These are phyloP conservation scores for Formica aserva DNA, from an alignment of 2,888 invertebrate genomes.

Conservation along the genomic window DNA sequence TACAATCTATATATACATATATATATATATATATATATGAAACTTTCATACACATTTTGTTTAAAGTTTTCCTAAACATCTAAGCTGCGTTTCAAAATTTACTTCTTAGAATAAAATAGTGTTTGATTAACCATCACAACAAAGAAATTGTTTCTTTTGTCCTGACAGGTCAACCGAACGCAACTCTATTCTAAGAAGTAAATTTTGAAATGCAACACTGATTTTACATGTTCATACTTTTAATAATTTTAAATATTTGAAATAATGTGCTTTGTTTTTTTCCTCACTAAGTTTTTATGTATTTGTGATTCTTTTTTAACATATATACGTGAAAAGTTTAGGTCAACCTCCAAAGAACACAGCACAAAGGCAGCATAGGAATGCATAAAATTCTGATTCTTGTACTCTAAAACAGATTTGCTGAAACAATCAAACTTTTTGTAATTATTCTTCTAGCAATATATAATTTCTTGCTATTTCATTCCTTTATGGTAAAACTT, in stretches of 20 bases:
- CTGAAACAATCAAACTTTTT: conserved; percentile 42
- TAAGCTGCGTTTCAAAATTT: too few relatives aligned
- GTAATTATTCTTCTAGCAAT: conserved; percentile 30
- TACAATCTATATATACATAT: conserved; percentile 55
- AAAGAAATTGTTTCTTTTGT: too few relatives aligned
- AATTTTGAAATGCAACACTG: too few relatives aligned
- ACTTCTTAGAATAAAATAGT: too few relatives aligned
- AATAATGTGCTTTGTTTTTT: background rate
- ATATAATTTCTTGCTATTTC: conserved; percentile 22
- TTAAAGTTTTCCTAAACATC: background rate
- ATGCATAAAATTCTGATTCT: conserved; percentile 75
- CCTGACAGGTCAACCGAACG: too few relatives aligned
- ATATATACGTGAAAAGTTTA: conserved; percentile 54
- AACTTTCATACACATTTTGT: conserved; percentile 10
- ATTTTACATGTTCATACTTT: conserved; percentile 15
- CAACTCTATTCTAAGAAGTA: too few relatives aligned
- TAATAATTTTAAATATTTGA: conserved; percentile 27
- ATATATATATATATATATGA: background rate
- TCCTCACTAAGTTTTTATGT: conserved; percentile 24
- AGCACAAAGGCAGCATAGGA: conserved; percentile 82
- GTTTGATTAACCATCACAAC: too few relatives aligned
- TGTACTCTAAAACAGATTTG: conserved; percentile 52
- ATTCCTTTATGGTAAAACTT: conserved; percentile 26
- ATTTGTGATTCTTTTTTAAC: conserved; percentile 44
- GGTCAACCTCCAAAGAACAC: conserved; percentile 62